These are phyloP conservation scores for Protula sp. DNA, from an alignment of 2,888 invertebrate species.

Conservation along the genomic window DNA sequence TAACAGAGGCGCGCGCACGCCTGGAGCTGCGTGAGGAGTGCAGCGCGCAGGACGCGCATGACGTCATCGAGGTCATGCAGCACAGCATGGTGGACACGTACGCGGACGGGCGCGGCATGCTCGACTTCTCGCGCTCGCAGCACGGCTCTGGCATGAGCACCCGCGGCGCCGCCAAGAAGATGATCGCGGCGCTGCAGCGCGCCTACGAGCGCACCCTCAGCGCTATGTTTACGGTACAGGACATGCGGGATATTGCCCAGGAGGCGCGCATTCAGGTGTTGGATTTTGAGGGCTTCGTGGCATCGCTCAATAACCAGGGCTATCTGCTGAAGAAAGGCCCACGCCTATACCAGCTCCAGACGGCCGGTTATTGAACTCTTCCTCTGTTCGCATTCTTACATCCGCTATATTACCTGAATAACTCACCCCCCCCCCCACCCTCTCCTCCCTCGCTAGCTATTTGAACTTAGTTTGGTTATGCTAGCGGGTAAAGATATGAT, in stretches of 20 bases:
- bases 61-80: slow-evolving; percentile 79
- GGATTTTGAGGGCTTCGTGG: slow-evolving; percentile 68
- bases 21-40: slow-evolving; percentile 77
- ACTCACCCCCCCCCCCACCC: too few species aligned
- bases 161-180: slow-evolving; percentile 62
- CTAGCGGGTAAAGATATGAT: too few species aligned
- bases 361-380: slow-evolving; percentile 12
- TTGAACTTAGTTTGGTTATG: too few species aligned
- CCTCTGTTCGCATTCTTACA: too few species aligned
- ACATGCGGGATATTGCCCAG: slow-evolving; percentile 69
- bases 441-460: too few species aligned
- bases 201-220: slow-evolving; percentile 65
- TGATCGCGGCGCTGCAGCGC: slow-evolving; percentile 66
- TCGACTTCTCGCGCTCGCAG: slow-evolving; percentile 63
- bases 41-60: slow-evolving; percentile 72
- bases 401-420: too few species aligned
- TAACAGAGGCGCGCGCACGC: slow-evolving; percentile 73
- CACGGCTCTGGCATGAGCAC: slow-evolving; percentile 71
- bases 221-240: slow-evolving; percentile 69
- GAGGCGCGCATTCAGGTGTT: slow-evolving; percentile 63
- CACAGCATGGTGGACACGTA: slow-evolving; percentile 69
- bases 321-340: slow-evolving; percentile 74
- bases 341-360: slow-evolving; percentile 24
- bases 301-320: slow-evolving; percentile 77
- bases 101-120: slow-evolving; percentile 66